Evolutionary conservation across 2,113 vertebrate species (phyloP).

Genomic region (Struthio camelus): DNA sequence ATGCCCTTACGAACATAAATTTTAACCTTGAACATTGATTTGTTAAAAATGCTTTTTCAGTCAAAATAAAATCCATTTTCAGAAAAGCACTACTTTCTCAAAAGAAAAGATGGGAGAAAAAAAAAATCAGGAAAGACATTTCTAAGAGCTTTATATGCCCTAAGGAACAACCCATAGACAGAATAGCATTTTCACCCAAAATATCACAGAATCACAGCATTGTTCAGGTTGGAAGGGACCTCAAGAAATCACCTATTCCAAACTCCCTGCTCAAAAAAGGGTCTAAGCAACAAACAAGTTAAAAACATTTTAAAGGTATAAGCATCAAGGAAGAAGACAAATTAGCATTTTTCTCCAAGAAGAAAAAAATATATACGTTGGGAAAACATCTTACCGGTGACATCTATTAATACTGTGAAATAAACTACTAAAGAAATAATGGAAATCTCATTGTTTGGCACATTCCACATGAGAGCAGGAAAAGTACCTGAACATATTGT

Average conservation of each 20-base stretch:
- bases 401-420: neutral
- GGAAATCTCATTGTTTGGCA: neutral
- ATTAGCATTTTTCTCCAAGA: neutral
- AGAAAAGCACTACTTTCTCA: neutral
- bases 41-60: neutral
- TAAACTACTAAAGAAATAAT: neutral
- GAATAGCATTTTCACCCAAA: neutral
- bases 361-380: neutral
- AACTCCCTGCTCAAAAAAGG: neutral
- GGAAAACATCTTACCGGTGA: neutral
- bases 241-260: neutral
- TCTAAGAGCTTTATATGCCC: neutral
- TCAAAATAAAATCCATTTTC: neutral
- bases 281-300: neutral
- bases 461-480: neutral
- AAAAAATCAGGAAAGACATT: neutral
- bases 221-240: neutral
- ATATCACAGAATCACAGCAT: neutral
- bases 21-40: neutral
- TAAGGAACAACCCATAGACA: neutral
- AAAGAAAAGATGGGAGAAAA: neutral
- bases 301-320: neutral
- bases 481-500: neutral
- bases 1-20: neutral
- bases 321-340: neutral